Conservation (phyloP, 2,797 vertebrate genomes). For the Rhodeus uyekii region DNA sequence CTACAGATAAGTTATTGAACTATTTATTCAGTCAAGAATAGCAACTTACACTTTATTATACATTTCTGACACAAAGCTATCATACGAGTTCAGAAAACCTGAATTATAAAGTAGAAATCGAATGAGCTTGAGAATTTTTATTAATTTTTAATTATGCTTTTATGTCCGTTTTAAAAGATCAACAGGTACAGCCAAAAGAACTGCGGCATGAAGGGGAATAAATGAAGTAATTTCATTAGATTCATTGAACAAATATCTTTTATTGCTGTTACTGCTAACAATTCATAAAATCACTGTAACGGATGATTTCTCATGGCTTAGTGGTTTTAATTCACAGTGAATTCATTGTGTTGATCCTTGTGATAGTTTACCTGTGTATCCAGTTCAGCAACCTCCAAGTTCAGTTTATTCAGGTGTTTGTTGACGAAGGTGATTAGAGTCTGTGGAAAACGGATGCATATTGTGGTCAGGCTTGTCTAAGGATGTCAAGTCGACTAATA, state of each 20-base stretch:
- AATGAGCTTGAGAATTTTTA: background rate
- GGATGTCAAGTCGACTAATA: background rate
- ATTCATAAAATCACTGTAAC: background rate
- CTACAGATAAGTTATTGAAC: background rate
- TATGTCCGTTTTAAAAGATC: background rate
- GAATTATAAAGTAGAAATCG: background rate
- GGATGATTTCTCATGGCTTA: background rate
- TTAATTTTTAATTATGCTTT: background rate
- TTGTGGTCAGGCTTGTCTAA: slow-evolving; percentile 5
- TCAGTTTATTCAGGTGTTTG: slow-evolving; percentile 97
- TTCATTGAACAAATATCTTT: background rate
- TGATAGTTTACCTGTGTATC: slow-evolving; percentile 92
- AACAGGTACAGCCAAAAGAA: background rate
- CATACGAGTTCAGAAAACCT: background rate
- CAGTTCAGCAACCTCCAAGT: slow-evolving; percentile 94
- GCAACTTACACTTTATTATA: background rate
- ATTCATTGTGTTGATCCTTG: background rate
- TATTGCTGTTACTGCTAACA: background rate
- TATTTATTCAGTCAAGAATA: background rate
- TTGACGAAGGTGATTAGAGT: slow-evolving; percentile 98
- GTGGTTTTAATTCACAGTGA: background rate
- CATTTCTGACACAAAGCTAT: background rate
- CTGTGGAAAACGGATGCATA: slow-evolving; percentile 66
- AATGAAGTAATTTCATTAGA: background rate
- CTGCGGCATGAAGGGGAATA: background rate